A percentile compares a stretch with the other conserved stretches of the same genome.
Conservation (phyloP, 2,888 invertebrate genomes). For the Liposcelis brunnea region DNA sequence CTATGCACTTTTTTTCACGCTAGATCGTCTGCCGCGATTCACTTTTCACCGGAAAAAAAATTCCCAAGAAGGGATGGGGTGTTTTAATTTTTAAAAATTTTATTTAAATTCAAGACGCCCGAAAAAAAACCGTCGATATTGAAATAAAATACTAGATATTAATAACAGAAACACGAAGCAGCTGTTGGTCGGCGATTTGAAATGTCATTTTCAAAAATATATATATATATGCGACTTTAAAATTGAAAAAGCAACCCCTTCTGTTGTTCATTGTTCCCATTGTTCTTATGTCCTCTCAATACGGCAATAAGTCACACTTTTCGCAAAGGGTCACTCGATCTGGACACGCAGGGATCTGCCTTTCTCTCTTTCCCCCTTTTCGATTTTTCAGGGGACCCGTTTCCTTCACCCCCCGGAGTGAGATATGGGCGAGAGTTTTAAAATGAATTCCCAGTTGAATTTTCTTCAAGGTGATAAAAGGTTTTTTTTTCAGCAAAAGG, state of each 20-base stretch:
- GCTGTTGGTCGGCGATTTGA: constrained; percentile 1
- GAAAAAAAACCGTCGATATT: too few species aligned
- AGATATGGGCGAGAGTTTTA: too few species aligned
- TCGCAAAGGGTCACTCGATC: constrained; percentile 6
- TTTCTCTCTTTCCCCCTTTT: neutral
- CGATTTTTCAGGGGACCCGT: neutral
- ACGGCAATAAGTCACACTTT: constrained; percentile 5
- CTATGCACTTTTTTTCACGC: too few species aligned
- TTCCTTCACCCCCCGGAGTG: too few species aligned
- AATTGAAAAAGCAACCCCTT: constrained; percentile 5
- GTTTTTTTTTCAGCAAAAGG: too few species aligned
- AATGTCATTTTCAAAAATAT: neutral
- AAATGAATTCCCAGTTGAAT: too few species aligned
- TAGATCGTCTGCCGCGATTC: too few species aligned
- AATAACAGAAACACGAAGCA: constrained; percentile 3
- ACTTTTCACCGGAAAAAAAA: too few species aligned
- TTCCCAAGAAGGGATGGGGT: too few species aligned
- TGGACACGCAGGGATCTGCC: neutral
- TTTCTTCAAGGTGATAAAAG: too few species aligned
- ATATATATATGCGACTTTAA: constrained; percentile 4
- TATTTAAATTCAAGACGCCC: too few species aligned
- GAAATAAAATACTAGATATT: neutral
- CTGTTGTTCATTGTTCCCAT: neutral
- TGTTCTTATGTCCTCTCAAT: constrained; percentile 7
- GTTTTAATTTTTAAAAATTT: too few species aligned